phyloP scores from a whole-genome alignment of 2,113 vertebrate species.

The Lampris incognitus region DNA sequence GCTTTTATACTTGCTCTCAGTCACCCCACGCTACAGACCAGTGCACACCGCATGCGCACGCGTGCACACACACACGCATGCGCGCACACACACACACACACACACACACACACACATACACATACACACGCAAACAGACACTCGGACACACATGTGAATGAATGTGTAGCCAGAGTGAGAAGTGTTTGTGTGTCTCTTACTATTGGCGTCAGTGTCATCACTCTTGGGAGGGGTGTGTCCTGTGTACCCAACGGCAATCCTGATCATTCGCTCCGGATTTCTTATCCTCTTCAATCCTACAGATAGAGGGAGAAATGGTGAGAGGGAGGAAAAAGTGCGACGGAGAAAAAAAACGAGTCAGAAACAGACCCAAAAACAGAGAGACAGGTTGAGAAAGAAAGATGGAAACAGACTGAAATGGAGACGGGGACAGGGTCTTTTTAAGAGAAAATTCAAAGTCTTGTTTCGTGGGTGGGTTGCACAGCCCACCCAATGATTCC shows the following conservation, averaged over 20 bases:
- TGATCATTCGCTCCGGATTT: slow-evolving; percentile 84
- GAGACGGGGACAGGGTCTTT: slow-evolving; percentile 7
- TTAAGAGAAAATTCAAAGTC: slow-evolving; percentile 48
- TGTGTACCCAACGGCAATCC: slow-evolving; percentile 83
- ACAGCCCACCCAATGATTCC: slow-evolving; percentile 44
- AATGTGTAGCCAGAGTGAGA: slow-evolving; percentile 35
- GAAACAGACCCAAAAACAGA: not conserved
- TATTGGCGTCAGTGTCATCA: slow-evolving; percentile 84
- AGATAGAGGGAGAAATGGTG: slow-evolving; percentile 13
- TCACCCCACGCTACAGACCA: slow-evolving; percentile 69
- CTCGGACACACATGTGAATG: not conserved
- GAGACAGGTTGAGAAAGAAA: slow-evolving; percentile 11
- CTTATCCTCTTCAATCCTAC: slow-evolving; percentile 85
- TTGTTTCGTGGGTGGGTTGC: slow-evolving; percentile 38
- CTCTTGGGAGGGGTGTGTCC: slow-evolving; percentile 84
- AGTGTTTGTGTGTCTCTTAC: slow-evolving; percentile 77
- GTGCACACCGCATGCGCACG: slow-evolving; percentile 55
- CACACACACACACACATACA: slow-evolving; percentile 40
- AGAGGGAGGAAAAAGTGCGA: not conserved
- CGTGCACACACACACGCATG: slow-evolving; percentile 25
- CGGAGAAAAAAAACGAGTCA: no score
- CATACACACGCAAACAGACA: slow-evolving; percentile 15
- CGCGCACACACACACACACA: slow-evolving; percentile 40
- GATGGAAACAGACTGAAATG: slow-evolving; percentile 19
- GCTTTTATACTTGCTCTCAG: slow-evolving; percentile 76